A percentile compares a stretch with the other conserved stretches of the same genome.
Conservation (phyloP, 2,113 vertebrate genomes). For the Oceanodroma tethys region DNA sequence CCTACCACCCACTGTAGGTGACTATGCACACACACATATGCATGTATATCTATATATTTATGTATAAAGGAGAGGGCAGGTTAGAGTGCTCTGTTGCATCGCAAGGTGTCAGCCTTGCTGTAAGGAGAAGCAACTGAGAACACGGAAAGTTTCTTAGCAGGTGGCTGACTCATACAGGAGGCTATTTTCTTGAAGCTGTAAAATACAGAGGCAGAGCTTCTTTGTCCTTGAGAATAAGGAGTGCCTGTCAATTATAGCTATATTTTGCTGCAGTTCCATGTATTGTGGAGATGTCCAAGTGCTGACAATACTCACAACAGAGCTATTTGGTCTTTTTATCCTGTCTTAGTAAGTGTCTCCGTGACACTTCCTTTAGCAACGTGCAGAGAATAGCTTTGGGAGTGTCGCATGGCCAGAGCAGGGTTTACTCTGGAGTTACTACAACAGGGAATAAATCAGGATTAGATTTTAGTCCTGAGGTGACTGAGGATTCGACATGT, state of each 20-base stretch:
- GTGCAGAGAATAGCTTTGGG: neutral
- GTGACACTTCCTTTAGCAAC: neutral
- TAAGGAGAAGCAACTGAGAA: neutral
- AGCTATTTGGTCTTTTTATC: neutral
- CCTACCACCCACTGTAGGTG: neutral
- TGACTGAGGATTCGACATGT: accelerated
- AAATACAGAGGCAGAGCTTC: neutral
- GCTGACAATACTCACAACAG: neutral
- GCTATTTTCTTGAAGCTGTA: neutral
- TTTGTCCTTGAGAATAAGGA: neutral
- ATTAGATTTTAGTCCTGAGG: neutral
- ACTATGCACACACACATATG: accelerated
- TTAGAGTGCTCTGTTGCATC: neutral
- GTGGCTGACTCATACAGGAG: neutral
- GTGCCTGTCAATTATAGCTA: neutral
- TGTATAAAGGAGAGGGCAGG: neutral
- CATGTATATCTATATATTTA: neutral
- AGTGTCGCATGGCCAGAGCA: neutral
- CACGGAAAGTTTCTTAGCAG: neutral
- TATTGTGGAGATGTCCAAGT: neutral
- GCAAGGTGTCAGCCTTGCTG: neutral
- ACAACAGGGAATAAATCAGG: neutral
- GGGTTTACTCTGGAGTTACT: neutral
- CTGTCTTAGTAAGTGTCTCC: neutral
- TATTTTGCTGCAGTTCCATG: neutral